Evolutionary conservation across 2,797 vertebrate genomes (phyloP), one percentile per base, ranked within the genome.

Genomic region (Mallotus villosus): DNA sequence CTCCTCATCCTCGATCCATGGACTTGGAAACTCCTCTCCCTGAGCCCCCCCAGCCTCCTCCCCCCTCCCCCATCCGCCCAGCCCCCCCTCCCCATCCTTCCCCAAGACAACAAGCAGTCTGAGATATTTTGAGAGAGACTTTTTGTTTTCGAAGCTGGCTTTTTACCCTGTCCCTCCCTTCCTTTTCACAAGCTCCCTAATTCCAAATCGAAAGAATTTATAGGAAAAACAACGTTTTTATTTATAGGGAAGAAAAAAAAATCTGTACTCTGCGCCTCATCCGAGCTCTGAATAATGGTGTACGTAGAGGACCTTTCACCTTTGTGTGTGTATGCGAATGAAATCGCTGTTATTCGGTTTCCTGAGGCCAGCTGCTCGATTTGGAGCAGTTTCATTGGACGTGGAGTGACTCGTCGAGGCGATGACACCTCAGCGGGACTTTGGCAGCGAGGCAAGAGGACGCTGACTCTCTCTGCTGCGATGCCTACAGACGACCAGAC

Each of bases 1-100:
- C 25, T 89, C 89, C 57, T 92, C 92, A 11, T 90, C 90, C 66
- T 91, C 91, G 8, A 79, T 85, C 72, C 87, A 88, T 1, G 87
- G 90, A 80, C 86, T 86, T 66, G 87, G 81, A 82, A 85, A 81
- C 79, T 61, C 78, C 68, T 82, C 83, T 34, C 85, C 85, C 60
- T 85, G 74, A 79, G 63, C 72, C 68, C 60, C 37, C 29, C 65
- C 4, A 37, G 27, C 67, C 68, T 62, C 51, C 17, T 46, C 25
- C 32, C 63, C 71, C 24, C 32, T 29, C 69, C 83, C 69, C 87
- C 82, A 24, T 70, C 71, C 78, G 11, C 78, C 16, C 85, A 74
- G 86, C 61, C 37, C 51, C 25, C 53, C 0, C 53, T 58, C 27
- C 14, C 29, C 65, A 21, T 55, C 70, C 69, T 55, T 72, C 59